Evolutionary conservation across 2,888 invertebrate genomes (phyloP).

Genomic region (Branchipolynoe longqiensis): DNA sequence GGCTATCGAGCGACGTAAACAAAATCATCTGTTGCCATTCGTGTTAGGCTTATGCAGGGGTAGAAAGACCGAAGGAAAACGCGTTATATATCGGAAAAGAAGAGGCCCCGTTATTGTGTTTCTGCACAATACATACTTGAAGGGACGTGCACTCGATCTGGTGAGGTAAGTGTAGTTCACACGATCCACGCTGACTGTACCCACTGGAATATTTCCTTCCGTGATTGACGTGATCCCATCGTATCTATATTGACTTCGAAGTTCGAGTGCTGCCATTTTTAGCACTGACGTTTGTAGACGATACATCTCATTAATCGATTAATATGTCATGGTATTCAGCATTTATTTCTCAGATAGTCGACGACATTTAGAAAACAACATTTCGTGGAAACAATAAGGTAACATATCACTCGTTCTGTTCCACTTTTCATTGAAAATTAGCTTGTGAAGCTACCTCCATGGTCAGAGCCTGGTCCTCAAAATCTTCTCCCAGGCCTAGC

Average conservation of each 20-base stretch:
- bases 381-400: no score
- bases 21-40: slow-evolving; percentile 38
- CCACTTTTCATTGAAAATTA: no score
- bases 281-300: slow-evolving; percentile 1
- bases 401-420: no score
- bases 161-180: not conserved
- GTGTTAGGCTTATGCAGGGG: slow-evolving; percentile 1
- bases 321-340: not conserved
- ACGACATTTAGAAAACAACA: no score
- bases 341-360: no score
- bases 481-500: no score
- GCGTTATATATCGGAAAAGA: not conserved
- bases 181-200: not conserved
- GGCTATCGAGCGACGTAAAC: slow-evolving; percentile 37
- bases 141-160: not conserved
- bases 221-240: not conserved
- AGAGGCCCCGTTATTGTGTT: not conserved
- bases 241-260: not conserved
- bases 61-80: slow-evolving; percentile 28
- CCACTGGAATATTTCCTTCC: not conserved
- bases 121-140: not conserved
- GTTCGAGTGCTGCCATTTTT: slow-evolving; percentile 13
- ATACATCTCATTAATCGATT: not conserved
- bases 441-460: no score
- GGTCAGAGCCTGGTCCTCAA: no score